Conservation (phyloP, 2,113 vertebrate genomes). For the Conger conger region DNA sequence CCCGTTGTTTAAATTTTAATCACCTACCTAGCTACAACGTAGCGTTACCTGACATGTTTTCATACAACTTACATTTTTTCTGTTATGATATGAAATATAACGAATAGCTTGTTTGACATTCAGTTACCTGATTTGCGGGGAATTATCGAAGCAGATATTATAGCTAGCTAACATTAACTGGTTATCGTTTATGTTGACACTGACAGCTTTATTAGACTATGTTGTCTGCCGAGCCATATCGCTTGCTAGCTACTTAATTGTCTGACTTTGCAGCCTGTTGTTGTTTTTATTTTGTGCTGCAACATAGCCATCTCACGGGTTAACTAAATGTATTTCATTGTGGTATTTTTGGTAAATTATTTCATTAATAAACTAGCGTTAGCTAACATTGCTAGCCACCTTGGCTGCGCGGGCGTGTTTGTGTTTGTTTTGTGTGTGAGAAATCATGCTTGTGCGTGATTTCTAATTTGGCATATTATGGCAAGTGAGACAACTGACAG, state of each 20-base stretch:
- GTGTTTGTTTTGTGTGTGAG: not conserved
- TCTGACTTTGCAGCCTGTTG: not conserved
- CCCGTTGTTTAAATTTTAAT: not conserved
- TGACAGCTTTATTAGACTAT: conserved; percentile 3
- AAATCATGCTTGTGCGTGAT: not conserved
- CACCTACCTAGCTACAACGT: too few relatives aligned
- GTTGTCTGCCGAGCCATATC: not conserved
- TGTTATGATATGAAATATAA: not conserved
- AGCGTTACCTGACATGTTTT: not conserved
- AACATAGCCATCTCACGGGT: not conserved
- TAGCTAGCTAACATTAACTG: not conserved
- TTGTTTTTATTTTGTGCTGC: not conserved
- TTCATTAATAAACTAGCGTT: not conserved
- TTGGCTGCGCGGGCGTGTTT: not conserved
- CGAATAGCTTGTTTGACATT: not conserved
- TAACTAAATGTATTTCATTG: not conserved
- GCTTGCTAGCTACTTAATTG: not conserved
- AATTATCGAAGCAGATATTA: not conserved
- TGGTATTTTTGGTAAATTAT: not conserved
- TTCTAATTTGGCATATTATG: not conserved
- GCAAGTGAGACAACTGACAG: not conserved
- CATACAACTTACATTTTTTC: not conserved
- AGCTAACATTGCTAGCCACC: not conserved
- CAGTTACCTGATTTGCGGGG: not conserved
- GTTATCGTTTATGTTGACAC: not conserved